These are phyloP conservation scores for Lineus longissimus DNA, from an alignment of 1,140 invertebrate species.

Conservation along the genomic window DNA sequence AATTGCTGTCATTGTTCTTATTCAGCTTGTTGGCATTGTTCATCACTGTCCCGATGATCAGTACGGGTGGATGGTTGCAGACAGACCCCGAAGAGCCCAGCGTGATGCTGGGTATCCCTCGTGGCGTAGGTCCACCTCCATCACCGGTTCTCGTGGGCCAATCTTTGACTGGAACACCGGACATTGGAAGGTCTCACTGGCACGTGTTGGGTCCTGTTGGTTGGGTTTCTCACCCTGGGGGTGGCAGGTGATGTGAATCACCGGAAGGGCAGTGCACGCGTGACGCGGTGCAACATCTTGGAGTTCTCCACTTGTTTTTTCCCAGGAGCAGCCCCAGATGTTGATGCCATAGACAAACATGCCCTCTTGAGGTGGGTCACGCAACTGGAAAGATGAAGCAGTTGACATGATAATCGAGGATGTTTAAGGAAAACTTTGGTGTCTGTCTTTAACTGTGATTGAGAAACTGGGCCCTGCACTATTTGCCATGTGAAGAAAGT, in stretches of 20 bases:
- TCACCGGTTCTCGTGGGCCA: constrained; percentile 34
- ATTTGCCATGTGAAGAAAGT: too few relatives aligned
- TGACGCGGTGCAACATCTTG: constrained; percentile 44
- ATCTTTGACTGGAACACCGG: constrained; percentile 47
- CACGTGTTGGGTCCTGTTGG: constrained; percentile 32
- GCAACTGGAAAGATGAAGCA: constrained; percentile 35
- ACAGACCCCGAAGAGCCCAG: constrained; percentile 51
- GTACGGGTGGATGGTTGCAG: constrained; percentile 47
- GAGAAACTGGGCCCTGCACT: too few relatives aligned
- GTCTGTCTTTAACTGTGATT: too few relatives aligned
- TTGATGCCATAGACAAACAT: constrained; percentile 53
- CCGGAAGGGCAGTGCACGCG: constrained; percentile 44
- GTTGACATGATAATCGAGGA: not conserved
- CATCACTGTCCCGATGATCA: too few relatives aligned
- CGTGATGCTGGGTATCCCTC: constrained; percentile 41
- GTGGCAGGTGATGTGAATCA: constrained; percentile 51
- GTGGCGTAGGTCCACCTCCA: constrained; percentile 50
- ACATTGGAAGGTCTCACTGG: constrained; percentile 44
- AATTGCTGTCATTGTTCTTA: too few relatives aligned
- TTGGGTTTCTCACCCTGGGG: constrained; percentile 44
- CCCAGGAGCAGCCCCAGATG: constrained; percentile 53
- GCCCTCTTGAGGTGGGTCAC: constrained; percentile 53
- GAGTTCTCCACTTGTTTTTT: constrained; percentile 51
- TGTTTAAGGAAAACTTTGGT: too few relatives aligned
- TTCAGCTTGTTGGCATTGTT: too few relatives aligned